Percentiles rank a stretch among this genome's conserved stretches.
phyloP scores from a whole-genome alignment of 2,888 invertebrate genomes.

The Chaetoderma sp. region DNA sequence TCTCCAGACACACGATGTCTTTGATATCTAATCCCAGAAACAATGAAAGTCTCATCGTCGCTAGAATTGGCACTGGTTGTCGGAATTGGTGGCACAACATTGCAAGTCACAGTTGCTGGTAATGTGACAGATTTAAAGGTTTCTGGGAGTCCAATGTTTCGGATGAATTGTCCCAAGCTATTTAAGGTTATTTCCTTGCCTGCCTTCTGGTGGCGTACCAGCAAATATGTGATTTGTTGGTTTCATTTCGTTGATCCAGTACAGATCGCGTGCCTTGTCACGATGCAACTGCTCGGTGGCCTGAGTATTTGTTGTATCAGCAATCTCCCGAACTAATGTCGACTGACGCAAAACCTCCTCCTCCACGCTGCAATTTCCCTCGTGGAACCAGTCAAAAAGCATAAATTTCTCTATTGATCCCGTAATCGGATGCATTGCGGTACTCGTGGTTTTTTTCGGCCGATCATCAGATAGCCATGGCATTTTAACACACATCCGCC shows the following conservation, averaged over 20 bases:
- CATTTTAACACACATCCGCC: neutral
- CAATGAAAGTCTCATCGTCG: no score
- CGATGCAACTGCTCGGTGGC: neutral
- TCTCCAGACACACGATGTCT: no score
- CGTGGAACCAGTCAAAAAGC: neutral
- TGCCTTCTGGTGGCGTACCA: neutral
- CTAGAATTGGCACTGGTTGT: no score
- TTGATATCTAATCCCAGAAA: no score
- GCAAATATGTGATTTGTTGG: neutral
- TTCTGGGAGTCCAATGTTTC: no score
- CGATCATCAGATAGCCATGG: neutral
- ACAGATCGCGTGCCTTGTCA: neutral
- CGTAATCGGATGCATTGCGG: neutral
- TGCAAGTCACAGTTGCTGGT: no score
- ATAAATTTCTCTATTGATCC: neutral
- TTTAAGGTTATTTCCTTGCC: no score
- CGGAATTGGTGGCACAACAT: no score
- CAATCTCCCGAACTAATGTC: conserved; percentile 3
- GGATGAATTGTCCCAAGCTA: no score
- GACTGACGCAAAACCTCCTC: neutral
- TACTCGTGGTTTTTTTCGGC: neutral
- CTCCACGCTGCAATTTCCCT: no score
- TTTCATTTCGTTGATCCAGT: conserved; percentile 4
- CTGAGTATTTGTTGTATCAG: neutral
- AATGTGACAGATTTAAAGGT: no score